phyloP scores from a whole-genome alignment of 1,140 invertebrate species.

The Helicorthomorpha holstii region DNA sequence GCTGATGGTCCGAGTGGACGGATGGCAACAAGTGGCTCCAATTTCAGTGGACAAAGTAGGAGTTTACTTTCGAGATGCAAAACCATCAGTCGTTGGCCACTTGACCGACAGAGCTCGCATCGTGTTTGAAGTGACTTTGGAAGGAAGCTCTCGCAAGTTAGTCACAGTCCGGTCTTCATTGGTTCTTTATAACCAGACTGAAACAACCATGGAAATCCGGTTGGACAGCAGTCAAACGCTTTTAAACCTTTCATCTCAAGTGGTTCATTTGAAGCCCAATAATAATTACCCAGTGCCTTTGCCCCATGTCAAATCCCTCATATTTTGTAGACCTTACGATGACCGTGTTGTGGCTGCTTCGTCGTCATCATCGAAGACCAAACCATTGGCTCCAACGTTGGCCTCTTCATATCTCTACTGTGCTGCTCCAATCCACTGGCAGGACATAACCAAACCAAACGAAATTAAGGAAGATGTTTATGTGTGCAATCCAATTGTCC shows the following conservation, averaged over 20 bases:
- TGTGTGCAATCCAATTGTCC: background rate
- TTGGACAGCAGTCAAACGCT: too few species aligned
- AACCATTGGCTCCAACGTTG: constrained; percentile 40
- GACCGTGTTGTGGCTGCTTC: constrained; percentile 43
- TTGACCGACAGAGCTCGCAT: constrained; percentile 39
- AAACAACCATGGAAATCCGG: constrained; percentile 52
- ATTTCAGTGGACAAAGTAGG: constrained; percentile 91
- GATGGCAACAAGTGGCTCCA: constrained; percentile 69
- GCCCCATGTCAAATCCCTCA: background rate
- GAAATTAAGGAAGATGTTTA: background rate
- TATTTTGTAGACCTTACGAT: background rate
- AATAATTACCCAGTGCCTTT: constrained; percentile 18
- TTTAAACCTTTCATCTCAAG: constrained; percentile 16
- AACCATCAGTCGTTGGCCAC: constrained; percentile 15
- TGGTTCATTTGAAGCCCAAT: constrained; percentile 39
- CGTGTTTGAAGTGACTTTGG: constrained; percentile 72
- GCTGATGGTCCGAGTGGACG: constrained; percentile 68
- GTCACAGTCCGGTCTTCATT: constrained; percentile 89
- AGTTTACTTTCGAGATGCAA: constrained; percentile 69
- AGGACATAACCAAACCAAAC: background rate
- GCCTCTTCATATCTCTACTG: constrained; percentile 10
- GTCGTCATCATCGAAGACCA: constrained; percentile 38
- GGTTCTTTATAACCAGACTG: constrained; percentile 55
- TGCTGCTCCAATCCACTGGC: background rate
- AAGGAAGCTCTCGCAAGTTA: constrained; percentile 82